A percentile compares a stretch with the other conserved stretches of the same genome.
Evolutionary conservation across 2,113 vertebrate genomes (phyloP).

Genomic region (Mobula birostris): DNA sequence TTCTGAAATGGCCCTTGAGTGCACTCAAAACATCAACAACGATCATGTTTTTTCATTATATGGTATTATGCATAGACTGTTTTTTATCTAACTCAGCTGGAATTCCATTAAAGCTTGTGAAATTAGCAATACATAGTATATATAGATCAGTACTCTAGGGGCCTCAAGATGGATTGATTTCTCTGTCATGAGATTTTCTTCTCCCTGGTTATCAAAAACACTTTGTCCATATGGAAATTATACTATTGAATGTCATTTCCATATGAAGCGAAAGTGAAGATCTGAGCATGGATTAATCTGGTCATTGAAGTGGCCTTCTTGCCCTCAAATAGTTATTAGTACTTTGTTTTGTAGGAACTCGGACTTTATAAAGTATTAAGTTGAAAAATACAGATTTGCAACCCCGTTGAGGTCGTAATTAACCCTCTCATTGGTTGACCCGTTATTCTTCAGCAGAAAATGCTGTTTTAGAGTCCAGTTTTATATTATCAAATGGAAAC

Average conservation of each 20-base stretch:
- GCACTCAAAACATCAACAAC: slow-evolving; percentile 21
- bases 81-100: slow-evolving; percentile 39
- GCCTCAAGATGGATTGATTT: slow-evolving; percentile 57
- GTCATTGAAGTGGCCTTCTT: slow-evolving; percentile 50
- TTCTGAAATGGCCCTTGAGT: slow-evolving; percentile 28
- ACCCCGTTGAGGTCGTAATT: neutral
- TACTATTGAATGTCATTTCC: slow-evolving; percentile 58
- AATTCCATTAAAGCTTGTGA: slow-evolving; percentile 53
- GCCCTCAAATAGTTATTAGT: slow-evolving; percentile 50
- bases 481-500: neutral
- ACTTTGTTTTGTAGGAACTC: slow-evolving; percentile 55
- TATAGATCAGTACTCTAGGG: slow-evolving; percentile 52
- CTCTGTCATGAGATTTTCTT: slow-evolving; percentile 61
- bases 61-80: slow-evolving; percentile 22
- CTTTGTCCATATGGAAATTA: slow-evolving; percentile 59
- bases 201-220: slow-evolving; percentile 58
- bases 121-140: slow-evolving; percentile 50
- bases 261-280: slow-evolving; percentile 56
- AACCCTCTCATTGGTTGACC: neutral
- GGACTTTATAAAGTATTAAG: slow-evolving; percentile 43
- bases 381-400: neutral
- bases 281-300: slow-evolving; percentile 56
- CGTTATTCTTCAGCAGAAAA: neutral
- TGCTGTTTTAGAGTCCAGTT: neutral
- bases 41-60: slow-evolving; percentile 32